A percentile compares a stretch with the other conserved stretches of the same genome.
Evolutionary conservation across 2,888 invertebrate genomes (phyloP).

Genomic region (Pilophorus perplexus): DNA sequence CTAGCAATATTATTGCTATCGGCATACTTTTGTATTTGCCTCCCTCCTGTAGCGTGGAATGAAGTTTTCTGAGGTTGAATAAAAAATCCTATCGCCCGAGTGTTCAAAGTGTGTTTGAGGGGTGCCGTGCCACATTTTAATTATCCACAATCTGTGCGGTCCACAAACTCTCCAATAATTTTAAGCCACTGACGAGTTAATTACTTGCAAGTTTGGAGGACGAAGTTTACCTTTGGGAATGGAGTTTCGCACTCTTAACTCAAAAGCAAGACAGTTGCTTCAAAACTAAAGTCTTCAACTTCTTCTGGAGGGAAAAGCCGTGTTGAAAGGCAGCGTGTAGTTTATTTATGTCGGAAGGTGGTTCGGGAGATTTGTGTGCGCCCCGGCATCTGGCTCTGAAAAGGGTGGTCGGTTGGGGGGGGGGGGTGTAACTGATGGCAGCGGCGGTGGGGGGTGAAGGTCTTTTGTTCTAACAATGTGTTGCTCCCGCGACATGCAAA

Average conservation of each 20-base stretch:
- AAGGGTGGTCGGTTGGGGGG: slow-evolving; percentile 7
- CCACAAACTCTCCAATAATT: slow-evolving; percentile 11
- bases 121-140: no score
- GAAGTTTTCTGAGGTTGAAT: no score
- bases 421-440: no score
- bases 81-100: no score
- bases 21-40: no score
- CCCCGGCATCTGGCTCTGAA: slow-evolving; percentile 40
- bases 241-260: slow-evolving; percentile 34
- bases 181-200: slow-evolving; percentile 30
- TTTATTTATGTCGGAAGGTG: slow-evolving; percentile 42
- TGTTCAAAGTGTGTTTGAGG: no score
- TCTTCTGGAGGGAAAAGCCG: slow-evolving; percentile 10
- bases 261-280: slow-evolving; percentile 34
- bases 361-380: slow-evolving; percentile 39
- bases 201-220: slow-evolving; percentile 12
- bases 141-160: no score
- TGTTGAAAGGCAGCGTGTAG: slow-evolving; percentile 38
- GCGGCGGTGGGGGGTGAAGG: background rate
- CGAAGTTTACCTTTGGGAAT: slow-evolving; percentile 29
- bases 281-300: slow-evolving; percentile 30
- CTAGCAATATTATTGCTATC: no score
- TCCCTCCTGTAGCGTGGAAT: no score
- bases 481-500: slow-evolving; percentile 45
- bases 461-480: slow-evolving; percentile 46